Percentiles rank a stretch among this genome's conserved stretches.
phyloP scores from a whole-genome alignment of 2,113 vertebrate genomes.

The Anarrhichthys ocellatus region DNA sequence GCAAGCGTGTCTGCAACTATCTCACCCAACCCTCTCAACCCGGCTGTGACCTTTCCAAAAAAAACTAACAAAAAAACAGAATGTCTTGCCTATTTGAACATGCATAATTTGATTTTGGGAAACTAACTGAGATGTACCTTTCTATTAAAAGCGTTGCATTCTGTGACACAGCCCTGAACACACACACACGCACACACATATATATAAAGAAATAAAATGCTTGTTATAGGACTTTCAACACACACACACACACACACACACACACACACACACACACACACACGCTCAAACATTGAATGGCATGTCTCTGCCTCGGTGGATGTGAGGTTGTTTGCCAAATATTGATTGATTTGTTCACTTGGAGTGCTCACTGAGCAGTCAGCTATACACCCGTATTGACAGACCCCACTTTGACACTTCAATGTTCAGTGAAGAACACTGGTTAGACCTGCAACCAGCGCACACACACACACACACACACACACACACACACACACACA shows the following conservation, averaged over 20 bases:
- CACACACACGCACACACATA: neutral
- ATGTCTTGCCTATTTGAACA: slow-evolving; percentile 16
- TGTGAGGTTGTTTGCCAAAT: neutral
- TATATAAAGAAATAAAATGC: neutral
- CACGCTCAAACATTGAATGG: neutral
- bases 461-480: neutral
- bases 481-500: neutral
- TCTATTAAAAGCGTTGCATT: slow-evolving; percentile 29
- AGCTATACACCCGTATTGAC: slow-evolving; percentile 24
- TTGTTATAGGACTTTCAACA: neutral
- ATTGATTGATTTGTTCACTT: neutral
- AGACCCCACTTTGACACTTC: slow-evolving; percentile 24
- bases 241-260: neutral
- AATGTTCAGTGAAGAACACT: slow-evolving; percentile 42
- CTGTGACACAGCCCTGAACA: neutral
- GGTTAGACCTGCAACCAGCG: slow-evolving; percentile 52
- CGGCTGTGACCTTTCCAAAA: slow-evolving; percentile 29
- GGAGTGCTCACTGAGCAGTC: neutral
- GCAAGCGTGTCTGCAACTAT: neutral
- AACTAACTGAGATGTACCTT: slow-evolving; percentile 20
- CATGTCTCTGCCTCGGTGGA: neutral
- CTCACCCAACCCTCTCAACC: neutral
- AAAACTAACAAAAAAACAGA: neutral
- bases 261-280: neutral
- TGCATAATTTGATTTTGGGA: slow-evolving; percentile 22